phyloP scores from a whole-genome alignment of 2,797 vertebrate species.

The Darevskia nairensis region DNA sequence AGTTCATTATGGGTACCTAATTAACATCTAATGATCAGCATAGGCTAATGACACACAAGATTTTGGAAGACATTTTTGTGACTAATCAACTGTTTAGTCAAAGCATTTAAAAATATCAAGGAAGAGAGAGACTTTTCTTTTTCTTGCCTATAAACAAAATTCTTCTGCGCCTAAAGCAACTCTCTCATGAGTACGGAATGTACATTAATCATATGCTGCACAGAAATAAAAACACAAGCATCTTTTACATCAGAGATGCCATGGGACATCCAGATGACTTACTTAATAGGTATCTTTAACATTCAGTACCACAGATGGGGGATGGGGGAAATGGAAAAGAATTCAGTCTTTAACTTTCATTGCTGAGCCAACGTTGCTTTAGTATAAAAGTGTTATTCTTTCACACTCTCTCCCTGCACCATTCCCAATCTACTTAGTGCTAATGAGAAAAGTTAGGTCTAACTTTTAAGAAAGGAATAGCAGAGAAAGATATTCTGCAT shows the following conservation, averaged over 20 bases:
- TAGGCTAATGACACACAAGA: background rate
- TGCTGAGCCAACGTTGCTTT: background rate
- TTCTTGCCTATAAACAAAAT: background rate
- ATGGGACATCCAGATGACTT: background rate
- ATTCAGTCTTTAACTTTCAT: background rate
- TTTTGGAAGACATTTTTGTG: slow-evolving; percentile 1
- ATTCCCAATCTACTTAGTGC: background rate
- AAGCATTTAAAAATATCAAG: background rate
- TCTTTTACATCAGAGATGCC: slow-evolving; percentile 4
- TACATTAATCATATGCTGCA: background rate
- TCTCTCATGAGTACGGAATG: background rate
- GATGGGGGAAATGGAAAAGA: background rate
- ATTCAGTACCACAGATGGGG: background rate
- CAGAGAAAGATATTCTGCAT: background rate
- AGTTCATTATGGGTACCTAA: slow-evolving; percentile 8
- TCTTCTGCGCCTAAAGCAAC: background rate
- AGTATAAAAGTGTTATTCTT: background rate
- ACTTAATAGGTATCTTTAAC: background rate
- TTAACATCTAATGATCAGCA: slow-evolving; percentile 9
- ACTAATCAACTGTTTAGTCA: background rate
- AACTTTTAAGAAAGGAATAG: background rate
- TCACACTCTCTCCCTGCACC: background rate
- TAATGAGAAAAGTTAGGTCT: background rate
- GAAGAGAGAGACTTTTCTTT: background rate
- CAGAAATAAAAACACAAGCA: slow-evolving; percentile 13